Evolutionary conservation across 30 jellyfish, hydroid and myxozoan genomes (phyloP).

Genomic region (Mastigias papua): DNA sequence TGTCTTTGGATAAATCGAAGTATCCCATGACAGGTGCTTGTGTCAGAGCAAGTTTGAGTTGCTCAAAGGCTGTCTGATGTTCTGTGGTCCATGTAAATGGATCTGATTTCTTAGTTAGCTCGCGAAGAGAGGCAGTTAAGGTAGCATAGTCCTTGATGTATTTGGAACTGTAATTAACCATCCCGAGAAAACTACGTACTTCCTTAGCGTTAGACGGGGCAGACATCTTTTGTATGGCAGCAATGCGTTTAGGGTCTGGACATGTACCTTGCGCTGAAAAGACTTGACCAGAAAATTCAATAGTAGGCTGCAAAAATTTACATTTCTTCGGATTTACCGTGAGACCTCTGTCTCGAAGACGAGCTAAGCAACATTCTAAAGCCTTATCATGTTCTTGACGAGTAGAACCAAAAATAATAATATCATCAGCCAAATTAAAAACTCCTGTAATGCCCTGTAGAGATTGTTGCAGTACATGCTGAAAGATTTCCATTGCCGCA

Average conservation of each 20-base stretch:
- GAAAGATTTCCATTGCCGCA: conserved; percentile 56
- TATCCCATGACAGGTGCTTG: conserved; percentile 44
- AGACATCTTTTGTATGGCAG: conserved; percentile 10
- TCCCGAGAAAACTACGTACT: conserved; percentile 43
- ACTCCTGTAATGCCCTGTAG: conserved; percentile 46
- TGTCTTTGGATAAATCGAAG: conserved; percentile 35
- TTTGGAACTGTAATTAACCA: conserved; percentile 26
- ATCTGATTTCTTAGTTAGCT: conserved; percentile 14
- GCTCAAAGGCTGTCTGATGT: conserved; percentile 43
- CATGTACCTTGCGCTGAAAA: conserved; percentile 48
- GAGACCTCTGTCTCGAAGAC: conserved; percentile 33
- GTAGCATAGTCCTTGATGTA: conserved; percentile 42
- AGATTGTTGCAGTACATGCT: conserved; percentile 28
- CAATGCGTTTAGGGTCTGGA: conserved; percentile 58
- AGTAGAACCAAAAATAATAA: conserved; percentile 27
- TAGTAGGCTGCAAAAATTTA: conserved; percentile 1
- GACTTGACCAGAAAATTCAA: conserved; percentile 2
- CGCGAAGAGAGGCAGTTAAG: conserved; percentile 58
- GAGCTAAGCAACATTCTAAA: conserved; percentile 2
- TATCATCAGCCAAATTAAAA: conserved; percentile 53
- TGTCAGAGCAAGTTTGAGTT: conserved; percentile 23
- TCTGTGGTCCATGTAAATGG: conserved; percentile 19
- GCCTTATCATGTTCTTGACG: conserved; percentile 59
- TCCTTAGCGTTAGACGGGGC: conserved; percentile 31
- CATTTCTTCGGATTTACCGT: conserved; percentile 58